phyloP scores from a whole-genome alignment of 2,888 invertebrate species.

The Pristionchus entomophagus region DNA sequence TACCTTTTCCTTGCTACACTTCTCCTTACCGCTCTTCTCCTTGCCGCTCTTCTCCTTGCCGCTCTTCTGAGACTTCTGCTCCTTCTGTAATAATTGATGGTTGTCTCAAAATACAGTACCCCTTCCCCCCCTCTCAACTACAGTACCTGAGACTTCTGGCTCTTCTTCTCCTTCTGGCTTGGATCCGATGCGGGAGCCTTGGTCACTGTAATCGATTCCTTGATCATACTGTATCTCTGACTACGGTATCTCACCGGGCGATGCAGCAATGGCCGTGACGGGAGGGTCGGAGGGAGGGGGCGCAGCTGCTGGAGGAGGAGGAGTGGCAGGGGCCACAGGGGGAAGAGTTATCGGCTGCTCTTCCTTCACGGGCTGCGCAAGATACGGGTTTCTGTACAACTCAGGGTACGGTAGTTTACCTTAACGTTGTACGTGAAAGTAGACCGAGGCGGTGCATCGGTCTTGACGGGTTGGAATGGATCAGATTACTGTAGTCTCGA shows the following conservation, averaged over 20 bases:
- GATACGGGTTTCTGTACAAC: background rate
- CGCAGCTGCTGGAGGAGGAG: background rate
- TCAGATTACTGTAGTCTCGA: background rate
- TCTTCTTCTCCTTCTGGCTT: constrained; percentile 1
- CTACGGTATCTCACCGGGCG: constrained; percentile 5
- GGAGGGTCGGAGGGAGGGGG: constrained; percentile 20
- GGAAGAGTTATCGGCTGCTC: background rate
- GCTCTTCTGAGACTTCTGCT: background rate
- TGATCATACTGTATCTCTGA: background rate
- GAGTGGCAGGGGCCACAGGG: background rate
- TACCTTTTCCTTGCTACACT: too few species aligned
- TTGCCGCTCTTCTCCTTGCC: background rate
- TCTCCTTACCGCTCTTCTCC: background rate
- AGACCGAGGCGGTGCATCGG: constrained; percentile 12
- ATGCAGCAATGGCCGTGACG: background rate
- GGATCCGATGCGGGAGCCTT: background rate
- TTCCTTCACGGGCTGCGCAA: background rate
- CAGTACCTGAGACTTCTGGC: constrained; percentile 11
- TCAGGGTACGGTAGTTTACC: background rate
- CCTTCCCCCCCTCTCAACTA: background rate
- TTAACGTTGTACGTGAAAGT: background rate
- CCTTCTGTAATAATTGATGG: background rate
- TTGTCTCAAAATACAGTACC: background rate
- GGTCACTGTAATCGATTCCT: background rate
- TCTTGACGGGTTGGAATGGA: constrained; percentile 28